phyloP scores from a whole-genome alignment of 2,888 invertebrate species.

The Harpalus rubripes region DNA sequence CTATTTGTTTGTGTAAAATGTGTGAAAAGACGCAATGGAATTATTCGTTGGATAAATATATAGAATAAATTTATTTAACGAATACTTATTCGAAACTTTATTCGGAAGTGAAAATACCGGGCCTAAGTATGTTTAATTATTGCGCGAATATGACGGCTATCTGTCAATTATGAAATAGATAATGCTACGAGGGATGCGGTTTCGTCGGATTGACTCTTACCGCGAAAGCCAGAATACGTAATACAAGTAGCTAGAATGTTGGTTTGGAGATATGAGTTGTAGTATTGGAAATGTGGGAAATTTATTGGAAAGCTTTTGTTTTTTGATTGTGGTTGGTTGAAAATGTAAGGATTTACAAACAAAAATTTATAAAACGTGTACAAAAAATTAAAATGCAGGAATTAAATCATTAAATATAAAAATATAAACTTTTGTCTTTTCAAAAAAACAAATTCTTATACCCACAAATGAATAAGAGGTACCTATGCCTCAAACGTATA shows the following conservation, averaged over 20 bases:
- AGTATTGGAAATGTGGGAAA: not conserved
- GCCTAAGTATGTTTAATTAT: conserved; percentile 39
- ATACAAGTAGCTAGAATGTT: not conserved
- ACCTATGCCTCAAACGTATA: too few species aligned
- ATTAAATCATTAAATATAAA: not conserved
- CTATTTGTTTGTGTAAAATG: too few species aligned
- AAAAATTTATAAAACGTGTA: not conserved
- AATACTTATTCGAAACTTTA: too few species aligned
- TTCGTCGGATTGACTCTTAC: conserved; percentile 18
- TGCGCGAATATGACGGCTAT: conserved; percentile 13
- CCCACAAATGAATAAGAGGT: too few species aligned
- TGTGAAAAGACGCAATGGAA: too few species aligned
- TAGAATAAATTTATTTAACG: too few species aligned
- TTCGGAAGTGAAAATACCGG: too few species aligned
- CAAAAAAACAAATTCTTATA: too few species aligned
- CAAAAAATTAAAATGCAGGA: too few species aligned
- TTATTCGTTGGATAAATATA: too few species aligned
- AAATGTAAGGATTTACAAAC: not conserved
- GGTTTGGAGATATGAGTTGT: not conserved
- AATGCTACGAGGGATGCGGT: conserved; percentile 1
- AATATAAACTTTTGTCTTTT: not conserved
- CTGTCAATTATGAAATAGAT: conserved; percentile 42
- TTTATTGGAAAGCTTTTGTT: not conserved
- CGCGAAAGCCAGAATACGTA: not conserved
- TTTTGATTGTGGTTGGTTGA: not conserved